Conservation (phyloP, 1,140 invertebrate species). For the Leucophenga varia region DNA sequence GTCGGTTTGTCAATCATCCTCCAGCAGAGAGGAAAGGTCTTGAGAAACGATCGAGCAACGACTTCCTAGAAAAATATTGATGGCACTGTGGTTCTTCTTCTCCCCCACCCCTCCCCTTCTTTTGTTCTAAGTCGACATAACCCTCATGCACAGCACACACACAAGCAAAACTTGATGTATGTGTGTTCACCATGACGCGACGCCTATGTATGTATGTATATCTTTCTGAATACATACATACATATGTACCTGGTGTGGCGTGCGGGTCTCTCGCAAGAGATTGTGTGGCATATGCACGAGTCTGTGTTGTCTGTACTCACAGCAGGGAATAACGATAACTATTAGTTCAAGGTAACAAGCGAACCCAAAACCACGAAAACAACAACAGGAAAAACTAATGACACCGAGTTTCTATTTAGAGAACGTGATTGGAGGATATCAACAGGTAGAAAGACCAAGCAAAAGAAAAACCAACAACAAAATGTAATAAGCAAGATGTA, state of each 20-base stretch:
- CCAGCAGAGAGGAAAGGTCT: too few species aligned
- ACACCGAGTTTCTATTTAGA: conserved; percentile 50
- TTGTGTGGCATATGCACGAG: conserved; percentile 10
- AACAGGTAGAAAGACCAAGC: conserved; percentile 39
- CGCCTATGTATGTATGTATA: conserved; percentile 1
- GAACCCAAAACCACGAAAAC: conserved; percentile 25
- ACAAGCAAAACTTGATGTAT: conserved; percentile 4
- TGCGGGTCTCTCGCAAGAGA: conserved; percentile 11
- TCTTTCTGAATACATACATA: too few species aligned
- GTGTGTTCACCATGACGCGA: conserved; percentile 3
- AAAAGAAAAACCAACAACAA: conserved; percentile 27
- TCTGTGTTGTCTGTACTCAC: conserved; percentile 19
- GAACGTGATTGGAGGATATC: conserved; percentile 46
- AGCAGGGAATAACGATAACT: conserved; percentile 38
- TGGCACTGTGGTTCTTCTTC: neutral
- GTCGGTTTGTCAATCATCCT: too few species aligned
- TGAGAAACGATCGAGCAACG: conserved; percentile 7
- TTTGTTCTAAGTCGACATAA: conserved; percentile 10
- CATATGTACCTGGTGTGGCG: conserved; percentile 3
- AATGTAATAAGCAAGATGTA: too few species aligned
- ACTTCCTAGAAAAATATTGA: conserved; percentile 13
- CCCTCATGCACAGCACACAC: conserved; percentile 4
- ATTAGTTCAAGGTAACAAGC: conserved; percentile 45
- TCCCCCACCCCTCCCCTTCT: conserved; percentile 1
- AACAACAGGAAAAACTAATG: conserved; percentile 37